These are phyloP conservation scores for Macrochelys suwanniensis DNA, from an alignment of 2,797 vertebrate species.

Conservation along the genomic window DNA sequence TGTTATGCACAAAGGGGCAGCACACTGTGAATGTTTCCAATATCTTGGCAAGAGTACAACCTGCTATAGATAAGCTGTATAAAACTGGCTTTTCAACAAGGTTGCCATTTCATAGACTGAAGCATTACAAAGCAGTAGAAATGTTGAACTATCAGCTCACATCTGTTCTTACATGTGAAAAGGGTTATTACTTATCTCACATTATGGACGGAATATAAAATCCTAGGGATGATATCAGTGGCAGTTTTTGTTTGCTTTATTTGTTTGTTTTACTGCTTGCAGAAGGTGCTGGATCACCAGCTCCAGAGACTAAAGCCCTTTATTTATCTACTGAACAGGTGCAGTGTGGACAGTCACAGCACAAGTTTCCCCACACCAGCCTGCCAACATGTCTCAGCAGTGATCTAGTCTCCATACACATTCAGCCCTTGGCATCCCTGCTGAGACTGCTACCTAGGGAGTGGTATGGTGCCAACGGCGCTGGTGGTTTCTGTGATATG, in stretches of 20 bases:
- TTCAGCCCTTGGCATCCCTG: conserved; percentile 4
- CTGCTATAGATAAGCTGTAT: not conserved
- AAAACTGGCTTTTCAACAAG: conserved; percentile 49
- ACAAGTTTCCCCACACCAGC: not conserved
- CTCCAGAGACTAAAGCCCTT: conserved; percentile 25
- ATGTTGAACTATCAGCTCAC: not conserved
- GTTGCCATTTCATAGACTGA: conserved; percentile 49
- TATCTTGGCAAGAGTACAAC: not conserved
- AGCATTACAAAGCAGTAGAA: not conserved
- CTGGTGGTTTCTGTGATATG: conserved; percentile 33
- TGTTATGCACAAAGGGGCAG: conserved; percentile 27
- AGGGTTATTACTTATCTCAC: conserved; percentile 48
- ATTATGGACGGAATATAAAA: conserved; percentile 17
- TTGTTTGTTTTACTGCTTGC: conserved; percentile 25
- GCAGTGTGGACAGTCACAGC: not conserved
- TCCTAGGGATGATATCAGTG: conserved; percentile 9
- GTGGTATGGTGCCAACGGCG: not conserved
- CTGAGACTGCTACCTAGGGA: conserved; percentile 44
- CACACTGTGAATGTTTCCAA: not conserved
- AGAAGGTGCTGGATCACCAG: conserved; percentile 7
- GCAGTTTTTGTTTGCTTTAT: conserved; percentile 7
- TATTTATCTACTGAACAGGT: conserved; percentile 34
- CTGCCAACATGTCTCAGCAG: conserved; percentile 22
- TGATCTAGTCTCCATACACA: conserved; percentile 13
- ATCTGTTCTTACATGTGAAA: conserved; percentile 2